A percentile compares a stretch with the other conserved stretches of the same genome.
Evolutionary conservation across 2,888 invertebrate genomes (phyloP).

Genomic region (Mesorhabditis sp.): DNA sequence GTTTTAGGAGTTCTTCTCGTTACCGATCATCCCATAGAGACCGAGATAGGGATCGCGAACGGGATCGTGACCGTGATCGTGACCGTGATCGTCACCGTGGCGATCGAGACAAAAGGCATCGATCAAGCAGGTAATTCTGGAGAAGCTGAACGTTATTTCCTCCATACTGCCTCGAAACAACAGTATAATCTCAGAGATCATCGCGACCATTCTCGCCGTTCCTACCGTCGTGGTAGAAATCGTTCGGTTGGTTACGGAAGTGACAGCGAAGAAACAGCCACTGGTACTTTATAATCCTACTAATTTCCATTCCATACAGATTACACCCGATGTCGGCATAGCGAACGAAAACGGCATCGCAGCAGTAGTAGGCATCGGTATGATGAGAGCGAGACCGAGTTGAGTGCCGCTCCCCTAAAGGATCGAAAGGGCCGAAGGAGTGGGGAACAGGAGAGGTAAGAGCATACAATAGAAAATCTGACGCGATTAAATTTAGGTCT

Average conservation of each 20-base stretch:
- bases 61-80: conserved; percentile 13
- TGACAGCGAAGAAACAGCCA: neutral
- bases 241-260: conserved; percentile 1
- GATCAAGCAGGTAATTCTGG: conserved; percentile 1
- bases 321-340: conserved; percentile 3
- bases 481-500: neutral
- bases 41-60: conserved; percentile 20
- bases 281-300: neutral
- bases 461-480: neutral
- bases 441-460: neutral
- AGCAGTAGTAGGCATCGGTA: conserved; percentile 3
- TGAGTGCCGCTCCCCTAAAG: conserved; percentile 8
- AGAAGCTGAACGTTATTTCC: neutral
- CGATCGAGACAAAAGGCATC: neutral
- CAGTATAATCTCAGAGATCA: neutral
- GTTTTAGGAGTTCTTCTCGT: conserved; percentile 33
- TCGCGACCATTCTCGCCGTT: neutral
- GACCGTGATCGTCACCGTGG: neutral
- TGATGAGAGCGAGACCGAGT: neutral
- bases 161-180: too few relatives aligned
- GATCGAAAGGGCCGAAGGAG: conserved; percentile 14
- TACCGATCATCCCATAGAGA: conserved; percentile 25
- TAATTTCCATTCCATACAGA: neutral
- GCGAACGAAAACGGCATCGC: conserved; percentile 5
- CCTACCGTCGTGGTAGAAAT: neutral